phyloP scores from a whole-genome alignment of 2,797 vertebrate species.

The Dendrocincla fuliginosa region DNA sequence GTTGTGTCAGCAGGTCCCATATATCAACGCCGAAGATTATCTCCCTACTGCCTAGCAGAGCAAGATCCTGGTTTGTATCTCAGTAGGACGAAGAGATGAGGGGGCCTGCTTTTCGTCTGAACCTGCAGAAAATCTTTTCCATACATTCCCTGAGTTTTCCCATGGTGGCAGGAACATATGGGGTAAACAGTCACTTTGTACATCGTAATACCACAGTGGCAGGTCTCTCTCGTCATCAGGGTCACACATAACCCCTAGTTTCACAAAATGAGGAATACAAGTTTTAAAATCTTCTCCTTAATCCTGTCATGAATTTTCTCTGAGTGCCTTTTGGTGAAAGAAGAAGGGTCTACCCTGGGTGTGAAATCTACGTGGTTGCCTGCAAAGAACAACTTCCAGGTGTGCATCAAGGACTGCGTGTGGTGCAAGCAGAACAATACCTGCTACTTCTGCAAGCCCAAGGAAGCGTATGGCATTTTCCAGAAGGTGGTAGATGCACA shows the following conservation, averaged over 20 bases:
- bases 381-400: background rate
- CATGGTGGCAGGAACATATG: accelerated
- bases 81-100: background rate
- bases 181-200: background rate
- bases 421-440: background rate
- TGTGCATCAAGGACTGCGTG: background rate
- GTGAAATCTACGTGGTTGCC: background rate
- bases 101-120: background rate
- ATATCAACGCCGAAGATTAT: background rate
- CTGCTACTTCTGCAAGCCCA: background rate
- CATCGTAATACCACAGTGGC: background rate
- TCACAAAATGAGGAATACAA: background rate
- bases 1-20: background rate
- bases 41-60: background rate
- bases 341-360: background rate
- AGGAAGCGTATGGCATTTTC: background rate
- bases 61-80: background rate
- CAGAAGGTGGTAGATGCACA: background rate
- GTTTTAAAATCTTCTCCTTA: background rate
- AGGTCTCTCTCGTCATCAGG: background rate
- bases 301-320: background rate
- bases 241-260: background rate
- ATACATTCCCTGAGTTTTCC: background rate
- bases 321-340: background rate
- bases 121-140: background rate